These are phyloP conservation scores for Fratercula arctica DNA, from an alignment of 2,797 vertebrate species.

Conservation along the genomic window DNA sequence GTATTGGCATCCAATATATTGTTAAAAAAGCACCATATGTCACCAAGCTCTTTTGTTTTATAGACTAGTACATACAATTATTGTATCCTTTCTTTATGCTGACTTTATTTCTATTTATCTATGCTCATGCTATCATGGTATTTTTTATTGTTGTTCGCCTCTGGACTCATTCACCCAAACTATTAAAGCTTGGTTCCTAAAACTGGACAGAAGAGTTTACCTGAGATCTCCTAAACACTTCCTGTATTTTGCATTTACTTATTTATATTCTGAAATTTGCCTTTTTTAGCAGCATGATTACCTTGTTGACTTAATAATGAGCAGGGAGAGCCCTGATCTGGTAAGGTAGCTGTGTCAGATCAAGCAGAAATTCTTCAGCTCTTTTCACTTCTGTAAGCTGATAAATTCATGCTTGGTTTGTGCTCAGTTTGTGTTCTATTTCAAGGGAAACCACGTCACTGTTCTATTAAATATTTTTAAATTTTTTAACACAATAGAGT, in stretches of 20 bases:
- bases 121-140: neutral
- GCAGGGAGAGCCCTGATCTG: neutral
- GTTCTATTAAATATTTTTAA: neutral
- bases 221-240: neutral
- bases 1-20: neutral
- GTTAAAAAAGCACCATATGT: neutral
- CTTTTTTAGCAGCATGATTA: neutral
- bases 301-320: neutral
- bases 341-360: neutral
- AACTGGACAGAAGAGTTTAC: neutral
- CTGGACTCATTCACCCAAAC: neutral
- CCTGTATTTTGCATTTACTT: neutral
- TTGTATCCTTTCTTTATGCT: neutral
- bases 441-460: neutral
- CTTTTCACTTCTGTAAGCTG: neutral
- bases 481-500: neutral
- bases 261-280: neutral
- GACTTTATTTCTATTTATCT: neutral
- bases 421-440: neutral
- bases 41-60: neutral
- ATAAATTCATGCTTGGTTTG: neutral
- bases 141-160: neutral
- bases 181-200: neutral
- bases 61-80: neutral
- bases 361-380: neutral